phyloP scores from a whole-genome alignment of 2,113 vertebrate genomes.

The Cyanoramphus novaezelandiae region DNA sequence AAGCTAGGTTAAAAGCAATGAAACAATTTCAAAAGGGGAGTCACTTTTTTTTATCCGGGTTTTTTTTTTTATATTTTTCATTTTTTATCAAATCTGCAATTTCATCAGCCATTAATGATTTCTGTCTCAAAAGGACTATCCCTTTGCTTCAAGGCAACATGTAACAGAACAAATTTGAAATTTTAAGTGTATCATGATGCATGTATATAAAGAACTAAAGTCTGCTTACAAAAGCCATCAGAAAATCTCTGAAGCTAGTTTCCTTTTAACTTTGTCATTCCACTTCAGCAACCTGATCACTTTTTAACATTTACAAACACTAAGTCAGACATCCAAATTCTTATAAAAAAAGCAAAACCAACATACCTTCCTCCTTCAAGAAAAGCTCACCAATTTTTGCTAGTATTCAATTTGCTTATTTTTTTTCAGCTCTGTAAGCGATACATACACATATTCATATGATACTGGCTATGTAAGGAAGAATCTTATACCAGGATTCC shows the following conservation, averaged over 20 bases:
- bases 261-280: not conserved
- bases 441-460: not conserved
- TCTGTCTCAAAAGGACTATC: not conserved
- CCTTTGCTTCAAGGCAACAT: not conserved
- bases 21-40: not conserved
- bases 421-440: not conserved
- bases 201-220: not conserved
- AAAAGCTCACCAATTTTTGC: fast-evolving
- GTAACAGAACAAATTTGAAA: not conserved
- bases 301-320: not conserved
- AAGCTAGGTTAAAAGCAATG: not conserved
- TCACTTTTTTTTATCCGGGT: not conserved
- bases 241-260: not conserved
- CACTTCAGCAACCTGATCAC: not conserved
- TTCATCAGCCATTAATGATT: not conserved
- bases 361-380: fast-evolving
- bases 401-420: not conserved
- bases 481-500: not conserved
- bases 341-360: not conserved
- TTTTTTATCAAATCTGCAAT: not conserved
- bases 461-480: not conserved
- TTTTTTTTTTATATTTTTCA: too few relatives aligned
- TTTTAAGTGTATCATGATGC: not conserved
- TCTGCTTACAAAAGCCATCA: not conserved
- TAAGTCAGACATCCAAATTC: not conserved